These are phyloP conservation scores for Glaucomys volans DNA, from an alignment of 2,113 vertebrate genomes.

Conservation along the genomic window DNA sequence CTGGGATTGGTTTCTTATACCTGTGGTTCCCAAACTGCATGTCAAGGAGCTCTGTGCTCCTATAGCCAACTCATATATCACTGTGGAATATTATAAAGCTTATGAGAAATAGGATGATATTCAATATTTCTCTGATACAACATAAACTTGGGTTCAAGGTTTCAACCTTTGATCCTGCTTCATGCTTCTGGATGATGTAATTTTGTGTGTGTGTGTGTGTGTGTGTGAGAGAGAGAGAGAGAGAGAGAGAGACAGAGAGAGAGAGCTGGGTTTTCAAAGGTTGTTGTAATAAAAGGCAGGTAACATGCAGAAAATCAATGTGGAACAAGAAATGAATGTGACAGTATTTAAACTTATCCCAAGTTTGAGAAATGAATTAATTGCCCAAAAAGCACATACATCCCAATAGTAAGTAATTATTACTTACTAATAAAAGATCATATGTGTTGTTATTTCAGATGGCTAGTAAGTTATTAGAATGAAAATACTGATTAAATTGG, in stretches of 20 bases:
- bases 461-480: neutral
- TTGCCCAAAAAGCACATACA: neutral
- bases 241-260: no score
- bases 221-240: neutral
- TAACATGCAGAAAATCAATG: neutral
- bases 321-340: neutral
- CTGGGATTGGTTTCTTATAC: neutral
- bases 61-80: neutral
- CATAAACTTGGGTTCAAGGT: neutral
- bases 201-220: no score
- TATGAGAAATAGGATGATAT: neutral
- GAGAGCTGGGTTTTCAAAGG: neutral
- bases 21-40: neutral
- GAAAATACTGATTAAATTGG: neutral
- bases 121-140: neutral
- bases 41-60: neutral
- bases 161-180: neutral
- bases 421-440: neutral
- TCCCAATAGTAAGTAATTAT: neutral
- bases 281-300: neutral
- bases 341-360: neutral
- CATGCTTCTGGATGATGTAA: neutral
- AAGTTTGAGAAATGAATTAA: neutral
- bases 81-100: neutral
- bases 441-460: neutral